These are phyloP conservation scores for Hydropsyche betteni DNA, from an alignment of 2,888 invertebrate genomes.

Conservation along the genomic window DNA sequence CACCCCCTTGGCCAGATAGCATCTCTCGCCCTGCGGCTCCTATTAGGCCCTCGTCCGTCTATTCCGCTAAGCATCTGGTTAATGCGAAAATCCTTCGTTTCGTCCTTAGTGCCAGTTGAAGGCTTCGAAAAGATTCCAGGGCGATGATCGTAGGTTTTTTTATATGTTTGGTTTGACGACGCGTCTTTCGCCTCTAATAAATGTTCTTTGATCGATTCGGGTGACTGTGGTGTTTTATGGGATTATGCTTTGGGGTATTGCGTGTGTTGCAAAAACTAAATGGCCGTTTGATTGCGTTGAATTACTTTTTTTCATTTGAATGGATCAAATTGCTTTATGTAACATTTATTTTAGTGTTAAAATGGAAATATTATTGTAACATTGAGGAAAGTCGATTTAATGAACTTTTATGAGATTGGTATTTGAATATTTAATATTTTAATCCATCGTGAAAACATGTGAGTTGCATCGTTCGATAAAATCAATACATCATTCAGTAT, in stretches of 20 bases:
- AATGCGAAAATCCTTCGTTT: constrained; percentile 37
- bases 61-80: constrained; percentile 40
- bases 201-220: not conserved
- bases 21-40: constrained; percentile 37
- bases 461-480: too few species aligned
- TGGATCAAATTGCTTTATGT: too few species aligned
- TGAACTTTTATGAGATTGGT: too few species aligned
- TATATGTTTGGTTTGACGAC: not conserved
- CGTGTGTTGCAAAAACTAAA: not conserved
- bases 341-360: too few species aligned
- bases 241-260: not conserved
- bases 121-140: not conserved
- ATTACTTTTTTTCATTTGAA: not conserved
- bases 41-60: constrained; percentile 30
- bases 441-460: too few species aligned
- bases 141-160: not conserved
- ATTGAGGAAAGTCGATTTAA: too few species aligned
- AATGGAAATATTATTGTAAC: too few species aligned
- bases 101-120: not conserved
- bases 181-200: not conserved
- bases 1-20: constrained; percentile 34
- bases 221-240: not conserved
- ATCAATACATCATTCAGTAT: too few species aligned
- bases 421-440: too few species aligned
- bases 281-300: not conserved